Evolutionary conservation across 2,113 vertebrate species (phyloP), one percentile per base, ranked within the genome.

Genomic region (Trichomycterus rosablanca): DNA sequence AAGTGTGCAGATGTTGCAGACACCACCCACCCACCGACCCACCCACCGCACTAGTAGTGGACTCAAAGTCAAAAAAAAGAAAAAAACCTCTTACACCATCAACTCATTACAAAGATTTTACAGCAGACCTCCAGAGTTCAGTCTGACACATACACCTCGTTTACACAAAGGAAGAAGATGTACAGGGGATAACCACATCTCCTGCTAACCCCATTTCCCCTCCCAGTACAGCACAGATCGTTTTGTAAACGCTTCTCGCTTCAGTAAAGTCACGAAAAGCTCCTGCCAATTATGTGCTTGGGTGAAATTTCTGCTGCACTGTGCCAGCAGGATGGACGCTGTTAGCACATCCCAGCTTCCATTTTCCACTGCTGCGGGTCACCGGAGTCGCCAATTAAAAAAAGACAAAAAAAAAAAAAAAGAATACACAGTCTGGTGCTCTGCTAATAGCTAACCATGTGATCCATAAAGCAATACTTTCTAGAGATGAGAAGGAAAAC

Each of bases 271-370:
- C 56, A 51, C 7, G 11, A 49, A 52, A 48, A 50, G 14, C 42
- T 46, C 49, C 40, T 2, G 42, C 57, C 66, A 67, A 57, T 72
- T 72, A 72, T 51, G 15, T 28, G 50, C 24, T 44, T 70, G 42
- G 72, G 63, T 44, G n/a, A 66, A 66, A 39, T 66, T 55, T 48
- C 15, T 24, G 43, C 15, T 14, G n/a, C 28, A 11, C 18, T 46
- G 28, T 5, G 10, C 51, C 15, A 4, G 11, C 51, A 35, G 40
- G 30, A 46, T 26, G 15, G 30, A 46, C 6, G 11, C 10, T 55
- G 62, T 55, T 19, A 48, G 26, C 62, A 40, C 8, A 23, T 26
- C 20, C 3, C 40, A 20, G 42, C 46, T 69, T 15, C 30, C 18
- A 59, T 70, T 53, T 70, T 53, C 54, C 48, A 59, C 48, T 5